Percentiles rank a stretch among this genome's conserved stretches.
Conservation (phyloP, 2,113 vertebrate species). For the Tautogolabrus adspersus region DNA sequence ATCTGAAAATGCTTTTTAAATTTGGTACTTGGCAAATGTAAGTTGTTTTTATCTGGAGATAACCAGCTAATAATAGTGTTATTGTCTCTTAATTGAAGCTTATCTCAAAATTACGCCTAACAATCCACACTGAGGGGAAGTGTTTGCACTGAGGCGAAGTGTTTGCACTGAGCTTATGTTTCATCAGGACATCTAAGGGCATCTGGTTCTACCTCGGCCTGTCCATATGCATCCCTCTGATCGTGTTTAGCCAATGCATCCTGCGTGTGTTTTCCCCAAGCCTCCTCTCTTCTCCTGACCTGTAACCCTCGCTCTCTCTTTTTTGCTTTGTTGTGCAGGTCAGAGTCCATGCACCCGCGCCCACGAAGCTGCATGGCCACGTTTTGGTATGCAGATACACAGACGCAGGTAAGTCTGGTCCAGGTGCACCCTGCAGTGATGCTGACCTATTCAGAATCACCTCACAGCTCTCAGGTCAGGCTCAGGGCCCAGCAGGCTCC, state of each 20-base stretch:
- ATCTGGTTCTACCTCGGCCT: constrained; percentile 73
- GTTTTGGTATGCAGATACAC: constrained; percentile 74
- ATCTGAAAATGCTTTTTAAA: constrained; percentile 39
- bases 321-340: constrained; percentile 82
- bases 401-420: constrained; percentile 80
- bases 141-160: constrained; percentile 50
- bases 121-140: constrained; percentile 1
- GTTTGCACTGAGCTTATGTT: constrained; percentile 63
- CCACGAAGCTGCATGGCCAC: constrained; percentile 66
- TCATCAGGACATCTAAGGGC: constrained; percentile 59
- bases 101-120: constrained; percentile 22
- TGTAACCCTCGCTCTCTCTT: constrained; percentile 75
- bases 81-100: constrained; percentile 5
- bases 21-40: constrained; percentile 40
- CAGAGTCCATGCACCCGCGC: constrained; percentile 68
- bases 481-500: constrained; percentile 75
- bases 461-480: constrained; percentile 76
- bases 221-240: constrained; percentile 73
- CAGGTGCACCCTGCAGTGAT: constrained; percentile 75
- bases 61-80: constrained; percentile 20
- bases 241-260: constrained; percentile 72
- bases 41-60: constrained; percentile 19
- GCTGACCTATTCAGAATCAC: constrained; percentile 66
- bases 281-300: constrained; percentile 71
- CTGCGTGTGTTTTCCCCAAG: constrained; percentile 74